Evolutionary conservation across 1,140 invertebrate genomes (phyloP).

Genomic region (Euglossa dilemma): DNA sequence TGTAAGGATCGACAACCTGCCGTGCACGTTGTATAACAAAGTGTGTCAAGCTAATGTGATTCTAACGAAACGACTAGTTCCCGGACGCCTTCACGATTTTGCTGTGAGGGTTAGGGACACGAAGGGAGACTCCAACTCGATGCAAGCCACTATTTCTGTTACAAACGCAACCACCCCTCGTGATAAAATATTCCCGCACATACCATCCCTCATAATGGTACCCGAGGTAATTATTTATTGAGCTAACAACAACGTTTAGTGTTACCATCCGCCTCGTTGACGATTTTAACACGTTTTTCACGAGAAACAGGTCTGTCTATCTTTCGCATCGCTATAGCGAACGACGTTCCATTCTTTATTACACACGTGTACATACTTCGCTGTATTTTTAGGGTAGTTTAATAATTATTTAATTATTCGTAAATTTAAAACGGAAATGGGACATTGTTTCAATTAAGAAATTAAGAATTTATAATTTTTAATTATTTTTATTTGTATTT

Average conservation of each 20-base stretch:
- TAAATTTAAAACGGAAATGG: too few relatives aligned
- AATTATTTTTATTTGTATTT: too few relatives aligned
- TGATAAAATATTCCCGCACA: constrained; percentile 92
- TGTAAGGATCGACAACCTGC: constrained; percentile 89
- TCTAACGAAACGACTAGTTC: constrained; percentile 87
- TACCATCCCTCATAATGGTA: constrained; percentile 90
- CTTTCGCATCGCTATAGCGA: not conserved
- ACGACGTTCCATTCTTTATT: not conserved
- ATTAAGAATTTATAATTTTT: too few relatives aligned
- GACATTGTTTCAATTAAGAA: too few relatives aligned
- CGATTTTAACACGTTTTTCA: not conserved
- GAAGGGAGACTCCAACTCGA: constrained; percentile 88
- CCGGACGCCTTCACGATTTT: constrained; percentile 92
- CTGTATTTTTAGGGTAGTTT: too few relatives aligned
- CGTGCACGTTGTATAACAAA: constrained; percentile 91
- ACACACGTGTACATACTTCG: too few relatives aligned
- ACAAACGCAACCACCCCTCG: constrained; percentile 91
- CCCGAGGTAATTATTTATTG: constrained; percentile 86
- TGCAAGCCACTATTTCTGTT: constrained; percentile 91
- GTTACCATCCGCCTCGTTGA: not conserved
- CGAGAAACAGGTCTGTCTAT: not conserved
- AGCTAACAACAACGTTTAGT: constrained; percentile 19
- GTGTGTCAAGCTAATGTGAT: constrained; percentile 93
- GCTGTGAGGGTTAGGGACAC: constrained; percentile 89
- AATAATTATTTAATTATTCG: too few relatives aligned